A percentile compares a stretch with the other conserved stretches of the same genome.
These are phyloP conservation scores for Pangasius macronema DNA, from an alignment of 2,797 vertebrate genomes.

Conservation along the genomic window DNA sequence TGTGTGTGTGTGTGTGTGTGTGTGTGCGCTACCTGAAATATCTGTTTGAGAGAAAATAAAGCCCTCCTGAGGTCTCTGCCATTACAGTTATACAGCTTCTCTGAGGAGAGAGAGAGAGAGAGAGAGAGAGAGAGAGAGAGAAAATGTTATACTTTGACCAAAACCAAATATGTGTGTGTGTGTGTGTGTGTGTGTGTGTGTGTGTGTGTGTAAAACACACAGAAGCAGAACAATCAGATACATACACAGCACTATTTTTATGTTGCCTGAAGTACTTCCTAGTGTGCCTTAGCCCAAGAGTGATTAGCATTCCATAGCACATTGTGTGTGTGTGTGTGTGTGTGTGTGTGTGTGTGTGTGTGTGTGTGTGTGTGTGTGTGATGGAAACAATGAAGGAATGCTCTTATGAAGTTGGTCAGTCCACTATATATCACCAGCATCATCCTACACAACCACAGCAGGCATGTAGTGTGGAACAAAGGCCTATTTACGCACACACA, in stretches of 20 bases:
- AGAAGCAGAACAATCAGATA: neutral
- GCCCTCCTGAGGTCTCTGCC: slow-evolving; percentile 93
- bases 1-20: slow-evolving; percentile 9
- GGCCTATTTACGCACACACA: neutral
- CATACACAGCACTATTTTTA: neutral
- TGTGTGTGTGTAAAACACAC: neutral
- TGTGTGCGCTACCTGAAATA: slow-evolving; percentile 87
- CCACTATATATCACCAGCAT: neutral
- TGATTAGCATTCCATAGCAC: neutral
- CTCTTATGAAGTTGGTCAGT: neutral
- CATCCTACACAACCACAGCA: neutral
- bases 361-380: neutral
- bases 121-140: slow-evolving; percentile 12
- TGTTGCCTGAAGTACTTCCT: neutral
- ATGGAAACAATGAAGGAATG: slow-evolving; percentile 5
- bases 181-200: neutral
- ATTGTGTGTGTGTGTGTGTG: too few species aligned
- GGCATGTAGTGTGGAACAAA: neutral
- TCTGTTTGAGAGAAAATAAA: slow-evolving; percentile 94
- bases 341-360: neutral
- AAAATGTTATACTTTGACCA: neutral
- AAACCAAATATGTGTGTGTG: neutral
- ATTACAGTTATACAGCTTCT: slow-evolving; percentile 91
- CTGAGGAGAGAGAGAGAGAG: slow-evolving; percentile 65
- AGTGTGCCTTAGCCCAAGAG: neutral